phyloP scores from a whole-genome alignment of 2,888 invertebrate genomes.

The Steinernema carpocapsae region DNA sequence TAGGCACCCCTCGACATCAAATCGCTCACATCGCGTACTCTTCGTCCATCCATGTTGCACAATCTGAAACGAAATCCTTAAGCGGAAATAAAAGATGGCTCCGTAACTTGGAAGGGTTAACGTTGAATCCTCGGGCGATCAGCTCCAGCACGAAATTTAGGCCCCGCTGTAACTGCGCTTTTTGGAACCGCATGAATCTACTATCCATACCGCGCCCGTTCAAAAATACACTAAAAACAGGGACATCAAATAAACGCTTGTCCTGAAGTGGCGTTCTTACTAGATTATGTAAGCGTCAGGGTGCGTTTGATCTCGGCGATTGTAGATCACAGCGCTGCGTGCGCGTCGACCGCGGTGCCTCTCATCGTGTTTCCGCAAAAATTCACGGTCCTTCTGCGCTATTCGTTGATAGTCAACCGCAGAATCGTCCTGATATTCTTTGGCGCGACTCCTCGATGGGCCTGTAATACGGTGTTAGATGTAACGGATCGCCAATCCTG shows the following conservation, averaged over 20 bases:
- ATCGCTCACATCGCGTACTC: slow-evolving; percentile 53
- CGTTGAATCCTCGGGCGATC: slow-evolving; percentile 55
- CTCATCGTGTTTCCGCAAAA: not conserved
- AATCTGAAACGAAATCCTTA: slow-evolving; percentile 45
- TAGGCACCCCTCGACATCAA: slow-evolving; percentile 63
- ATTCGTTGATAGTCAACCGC: not conserved
- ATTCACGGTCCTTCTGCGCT: not conserved
- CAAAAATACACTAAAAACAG: slow-evolving; percentile 55
- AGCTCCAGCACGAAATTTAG: slow-evolving; percentile 59
- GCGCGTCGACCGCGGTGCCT: slow-evolving; percentile 40
- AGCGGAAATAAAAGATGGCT: not conserved
- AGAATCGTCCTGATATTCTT: not conserved
- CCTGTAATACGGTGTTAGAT: not conserved
- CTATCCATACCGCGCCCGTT: slow-evolving; percentile 64
- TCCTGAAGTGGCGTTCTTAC: slow-evolving; percentile 42
- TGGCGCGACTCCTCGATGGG: not conserved
- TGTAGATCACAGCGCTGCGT: slow-evolving; percentile 56
- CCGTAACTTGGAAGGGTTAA: slow-evolving; percentile 53
- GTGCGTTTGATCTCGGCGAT: slow-evolving; percentile 59
- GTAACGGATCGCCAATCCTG: too few species aligned
- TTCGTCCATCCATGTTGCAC: slow-evolving; percentile 59
- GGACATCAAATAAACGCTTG: not conserved
- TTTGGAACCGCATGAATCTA: slow-evolving; percentile 58
- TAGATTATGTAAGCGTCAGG: slow-evolving; percentile 63
- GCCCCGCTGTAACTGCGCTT: slow-evolving; percentile 61